Evolutionary conservation across 2,797 vertebrate genomes (phyloP).

Genomic region (Epinephelus malabaricus): DNA sequence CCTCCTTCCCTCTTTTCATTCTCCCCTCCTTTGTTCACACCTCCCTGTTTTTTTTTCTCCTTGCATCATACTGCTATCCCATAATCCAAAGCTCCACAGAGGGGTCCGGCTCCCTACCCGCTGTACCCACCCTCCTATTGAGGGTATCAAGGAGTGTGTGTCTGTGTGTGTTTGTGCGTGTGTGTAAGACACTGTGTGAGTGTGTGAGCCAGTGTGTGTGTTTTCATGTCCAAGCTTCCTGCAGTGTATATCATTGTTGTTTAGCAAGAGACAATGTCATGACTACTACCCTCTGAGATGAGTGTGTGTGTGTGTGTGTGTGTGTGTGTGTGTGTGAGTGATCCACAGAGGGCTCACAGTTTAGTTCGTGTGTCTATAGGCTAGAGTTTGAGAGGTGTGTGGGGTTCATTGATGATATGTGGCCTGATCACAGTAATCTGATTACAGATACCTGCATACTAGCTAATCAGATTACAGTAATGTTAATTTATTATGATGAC

Average conservation of each 20-base stretch:
- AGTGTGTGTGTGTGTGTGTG: constrained; percentile 11
- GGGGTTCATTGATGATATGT: constrained; percentile 2
- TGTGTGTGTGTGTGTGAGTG: background rate
- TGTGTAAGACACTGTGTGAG: constrained; percentile 6
- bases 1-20: background rate
- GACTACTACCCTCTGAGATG: constrained; percentile 31
- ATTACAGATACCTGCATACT: background rate
- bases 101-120: constrained; percentile 56
- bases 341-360: background rate
- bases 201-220: constrained; percentile 33
- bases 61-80: constrained; percentile 68
- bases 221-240: constrained; percentile 48
- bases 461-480: background rate
- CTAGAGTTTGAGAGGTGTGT: background rate
- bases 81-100: constrained; percentile 70
- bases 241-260: constrained; percentile 40
- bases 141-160: constrained; percentile 53
- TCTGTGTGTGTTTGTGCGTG: constrained; percentile 32
- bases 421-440: background rate
- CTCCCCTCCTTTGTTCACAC: background rate
- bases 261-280: constrained; percentile 51
- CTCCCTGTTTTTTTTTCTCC: constrained; percentile 3
- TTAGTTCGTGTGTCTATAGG: constrained; percentile 3
- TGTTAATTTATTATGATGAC: background rate
- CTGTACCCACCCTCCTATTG: constrained; percentile 60